Percentiles rank a stretch among this genome's conserved stretches.
Conservation (phyloP, 2,797 vertebrate species). For the Taenioides sp. region DNA sequence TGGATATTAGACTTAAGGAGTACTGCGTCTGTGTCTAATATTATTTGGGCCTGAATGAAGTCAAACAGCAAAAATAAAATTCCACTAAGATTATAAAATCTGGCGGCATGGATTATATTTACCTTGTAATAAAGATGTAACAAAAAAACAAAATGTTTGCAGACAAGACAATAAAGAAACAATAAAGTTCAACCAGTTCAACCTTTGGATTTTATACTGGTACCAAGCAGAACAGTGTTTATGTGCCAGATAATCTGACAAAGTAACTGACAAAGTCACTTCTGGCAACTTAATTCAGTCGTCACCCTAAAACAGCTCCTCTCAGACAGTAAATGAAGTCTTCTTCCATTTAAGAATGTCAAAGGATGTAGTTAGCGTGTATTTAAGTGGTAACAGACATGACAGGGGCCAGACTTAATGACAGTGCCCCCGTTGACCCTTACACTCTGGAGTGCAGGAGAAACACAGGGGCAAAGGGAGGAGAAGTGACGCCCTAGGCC, state of each 20-base stretch:
- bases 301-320: background rate
- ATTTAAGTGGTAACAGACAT: constrained; percentile 1
- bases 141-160: background rate
- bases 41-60: background rate
- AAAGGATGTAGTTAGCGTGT: background rate
- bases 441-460: constrained; percentile 16
- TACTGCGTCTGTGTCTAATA: background rate
- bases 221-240: background rate
- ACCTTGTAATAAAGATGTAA: background rate
- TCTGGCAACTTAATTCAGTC: background rate
- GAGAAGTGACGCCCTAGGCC: constrained; percentile 51
- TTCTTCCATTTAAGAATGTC: background rate
- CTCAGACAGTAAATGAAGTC: background rate
- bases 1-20: background rate
- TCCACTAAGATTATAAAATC: background rate
- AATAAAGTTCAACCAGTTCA: background rate
- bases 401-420: background rate
- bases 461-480: constrained; percentile 33
- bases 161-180: background rate
- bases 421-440: background rate
- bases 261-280: background rate
- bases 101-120: background rate
- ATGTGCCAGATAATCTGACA: background rate
- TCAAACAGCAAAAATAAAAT: background rate
- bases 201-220: background rate